phyloP scores from a whole-genome alignment of 1,140 invertebrate genomes.

The Schlechtendalia chinensis region DNA sequence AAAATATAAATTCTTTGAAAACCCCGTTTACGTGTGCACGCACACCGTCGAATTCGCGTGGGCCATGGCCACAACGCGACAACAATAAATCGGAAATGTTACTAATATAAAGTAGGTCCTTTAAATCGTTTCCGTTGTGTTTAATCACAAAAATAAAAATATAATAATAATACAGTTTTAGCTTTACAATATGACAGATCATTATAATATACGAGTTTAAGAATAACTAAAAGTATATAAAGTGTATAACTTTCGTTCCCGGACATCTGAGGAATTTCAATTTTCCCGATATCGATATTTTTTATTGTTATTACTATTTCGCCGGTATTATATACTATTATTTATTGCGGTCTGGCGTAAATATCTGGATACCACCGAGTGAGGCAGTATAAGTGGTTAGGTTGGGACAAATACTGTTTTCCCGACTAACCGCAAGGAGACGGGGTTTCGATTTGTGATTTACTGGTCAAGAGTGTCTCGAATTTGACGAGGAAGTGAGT shows the following conservation, averaged over 20 bases:
- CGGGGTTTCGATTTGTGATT: too few relatives aligned
- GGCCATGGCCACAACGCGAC: neutral
- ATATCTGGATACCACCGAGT: too few relatives aligned
- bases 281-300: neutral
- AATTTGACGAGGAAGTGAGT: too few relatives aligned
- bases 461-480: too few relatives aligned
- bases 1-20: neutral
- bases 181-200: neutral
- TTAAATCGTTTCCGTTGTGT: conserved; percentile 17
- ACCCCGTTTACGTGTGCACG: too few relatives aligned
- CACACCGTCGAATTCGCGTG: neutral
- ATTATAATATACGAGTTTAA: neutral
- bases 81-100: neutral
- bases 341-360: neutral
- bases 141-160: neutral
- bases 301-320: neutral
- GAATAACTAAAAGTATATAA: neutral
- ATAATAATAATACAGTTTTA: neutral
- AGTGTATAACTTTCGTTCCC: neutral
- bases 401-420: too few relatives aligned
- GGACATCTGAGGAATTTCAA: conserved; percentile 22
- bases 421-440: too few relatives aligned
- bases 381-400: too few relatives aligned
- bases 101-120: neutral
- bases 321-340: conserved; percentile 9